Percentiles rank a stretch among this genome's conserved stretches.
phyloP scores from a whole-genome alignment of 2,888 invertebrate species.

The Eutolmus rufibarbis region DNA sequence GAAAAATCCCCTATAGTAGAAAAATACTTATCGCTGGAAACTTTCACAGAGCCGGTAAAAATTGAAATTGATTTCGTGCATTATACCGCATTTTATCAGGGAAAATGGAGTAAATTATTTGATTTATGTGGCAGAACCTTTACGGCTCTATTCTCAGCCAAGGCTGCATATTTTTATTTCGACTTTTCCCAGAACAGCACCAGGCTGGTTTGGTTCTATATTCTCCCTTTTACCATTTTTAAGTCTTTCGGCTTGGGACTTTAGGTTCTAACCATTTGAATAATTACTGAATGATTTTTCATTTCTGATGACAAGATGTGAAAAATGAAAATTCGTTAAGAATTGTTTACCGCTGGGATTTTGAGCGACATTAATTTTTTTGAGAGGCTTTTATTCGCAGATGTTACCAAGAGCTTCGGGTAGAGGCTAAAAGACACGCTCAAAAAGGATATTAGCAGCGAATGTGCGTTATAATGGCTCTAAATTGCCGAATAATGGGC shows the following conservation, averaged over 20 bases:
- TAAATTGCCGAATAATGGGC: neutral
- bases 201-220: neutral
- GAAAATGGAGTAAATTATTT: neutral
- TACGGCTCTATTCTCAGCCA: neutral
- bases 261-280: neutral
- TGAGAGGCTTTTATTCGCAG: neutral
- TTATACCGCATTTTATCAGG: neutral
- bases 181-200: neutral
- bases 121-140: neutral
- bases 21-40: neutral
- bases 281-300: neutral
- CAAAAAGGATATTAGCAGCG: neutral
- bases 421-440: neutral
- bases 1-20: neutral
- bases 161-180: neutral
- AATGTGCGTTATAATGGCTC: neutral
- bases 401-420: neutral
- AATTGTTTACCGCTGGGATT: neutral
- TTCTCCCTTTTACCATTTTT: neutral
- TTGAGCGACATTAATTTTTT: neutral
- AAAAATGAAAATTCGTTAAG: neutral
- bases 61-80: constrained; percentile 24
- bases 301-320: neutral
- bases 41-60: neutral
- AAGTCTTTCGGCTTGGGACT: neutral